Conservation (phyloP, 2,888 invertebrate species). For the Caenorhabditis sp. region DNA sequence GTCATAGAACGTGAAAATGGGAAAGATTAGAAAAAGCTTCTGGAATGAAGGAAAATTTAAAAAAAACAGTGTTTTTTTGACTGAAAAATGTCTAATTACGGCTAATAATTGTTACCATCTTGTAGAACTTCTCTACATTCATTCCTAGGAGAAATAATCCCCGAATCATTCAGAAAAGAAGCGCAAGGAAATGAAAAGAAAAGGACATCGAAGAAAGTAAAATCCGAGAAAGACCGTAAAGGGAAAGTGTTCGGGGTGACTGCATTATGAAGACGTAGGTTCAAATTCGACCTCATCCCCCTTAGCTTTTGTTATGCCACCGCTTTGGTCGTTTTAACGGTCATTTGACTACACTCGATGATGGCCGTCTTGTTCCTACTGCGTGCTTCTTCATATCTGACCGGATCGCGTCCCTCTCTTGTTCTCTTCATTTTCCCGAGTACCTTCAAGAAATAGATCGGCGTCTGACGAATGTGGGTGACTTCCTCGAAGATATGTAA, state of each 20-base stretch:
- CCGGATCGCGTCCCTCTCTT: constrained; percentile 11
- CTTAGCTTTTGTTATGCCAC: constrained; percentile 49
- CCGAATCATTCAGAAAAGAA: too few relatives aligned
- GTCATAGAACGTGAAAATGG: constrained; percentile 22
- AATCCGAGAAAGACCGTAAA: constrained; percentile 2
- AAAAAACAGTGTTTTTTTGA: too few relatives aligned
- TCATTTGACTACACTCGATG: constrained; percentile 43
- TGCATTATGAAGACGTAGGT: constrained; percentile 35
- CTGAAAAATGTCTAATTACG: too few relatives aligned
- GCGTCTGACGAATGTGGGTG: too few relatives aligned
- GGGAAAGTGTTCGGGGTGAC: constrained; percentile 21
- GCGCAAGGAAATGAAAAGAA: too few relatives aligned
- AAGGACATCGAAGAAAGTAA: background rate
- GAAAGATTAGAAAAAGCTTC: too few relatives aligned
- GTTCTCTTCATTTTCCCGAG: background rate
- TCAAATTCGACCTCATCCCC: constrained; percentile 37
- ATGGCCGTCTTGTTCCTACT: constrained; percentile 19
- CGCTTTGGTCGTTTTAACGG: constrained; percentile 41
- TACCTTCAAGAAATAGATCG: background rate
- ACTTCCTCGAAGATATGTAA: constrained; percentile 1
- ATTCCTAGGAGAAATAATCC: too few relatives aligned
- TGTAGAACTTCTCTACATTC: too few relatives aligned
- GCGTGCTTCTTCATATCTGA: constrained; percentile 18
- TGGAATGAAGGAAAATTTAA: too few relatives aligned
- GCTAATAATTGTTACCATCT: too few relatives aligned